Percentiles rank a stretch among this genome's conserved stretches.
Evolutionary conservation across 2,797 vertebrate species (phyloP).

Genomic region (Hippocampus kuda): DNA sequence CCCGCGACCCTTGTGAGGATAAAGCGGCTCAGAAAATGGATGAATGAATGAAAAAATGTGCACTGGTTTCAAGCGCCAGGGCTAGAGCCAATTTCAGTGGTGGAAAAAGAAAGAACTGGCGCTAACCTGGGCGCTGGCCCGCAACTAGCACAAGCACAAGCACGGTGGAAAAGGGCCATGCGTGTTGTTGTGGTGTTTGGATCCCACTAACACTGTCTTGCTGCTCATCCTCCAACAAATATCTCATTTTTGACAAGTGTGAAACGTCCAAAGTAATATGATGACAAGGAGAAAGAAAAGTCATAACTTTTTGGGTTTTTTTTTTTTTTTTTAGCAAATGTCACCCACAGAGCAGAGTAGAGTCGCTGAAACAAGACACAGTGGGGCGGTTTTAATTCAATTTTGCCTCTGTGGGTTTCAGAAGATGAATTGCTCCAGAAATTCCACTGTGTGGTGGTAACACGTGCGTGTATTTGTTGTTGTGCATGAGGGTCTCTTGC

Average conservation of each 20-base stretch:
- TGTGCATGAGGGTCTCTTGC: not conserved
- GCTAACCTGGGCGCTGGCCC: no score
- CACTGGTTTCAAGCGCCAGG: no score
- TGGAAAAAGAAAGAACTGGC: no score
- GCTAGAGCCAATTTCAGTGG: no score
- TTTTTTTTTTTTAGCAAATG: slow-evolving; percentile 11
- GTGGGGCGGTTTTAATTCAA: not conserved
- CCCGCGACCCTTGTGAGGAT: no score
- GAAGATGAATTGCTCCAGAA: not conserved
- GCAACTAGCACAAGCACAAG: no score
- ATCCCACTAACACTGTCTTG: not conserved
- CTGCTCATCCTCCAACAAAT: slow-evolving; percentile 14
- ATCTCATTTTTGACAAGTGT: slow-evolving; percentile 34
- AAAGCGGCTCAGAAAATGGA: no score
- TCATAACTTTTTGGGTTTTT: slow-evolving; percentile 24
- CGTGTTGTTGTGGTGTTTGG: no score
- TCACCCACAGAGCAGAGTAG: slow-evolving; percentile 17
- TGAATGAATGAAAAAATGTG: no score
- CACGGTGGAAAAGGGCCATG: no score
- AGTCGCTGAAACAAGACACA: slow-evolving; percentile 9
- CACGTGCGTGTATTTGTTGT: not conserved
- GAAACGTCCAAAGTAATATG: slow-evolving; percentile 26
- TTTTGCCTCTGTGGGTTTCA: not conserved
- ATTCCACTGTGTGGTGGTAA: not conserved
- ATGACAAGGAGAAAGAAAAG: slow-evolving; percentile 35